Evolutionary conservation across 2,113 vertebrate genomes (phyloP).

Genomic region (Oncorhynchus clarkii): DNA sequence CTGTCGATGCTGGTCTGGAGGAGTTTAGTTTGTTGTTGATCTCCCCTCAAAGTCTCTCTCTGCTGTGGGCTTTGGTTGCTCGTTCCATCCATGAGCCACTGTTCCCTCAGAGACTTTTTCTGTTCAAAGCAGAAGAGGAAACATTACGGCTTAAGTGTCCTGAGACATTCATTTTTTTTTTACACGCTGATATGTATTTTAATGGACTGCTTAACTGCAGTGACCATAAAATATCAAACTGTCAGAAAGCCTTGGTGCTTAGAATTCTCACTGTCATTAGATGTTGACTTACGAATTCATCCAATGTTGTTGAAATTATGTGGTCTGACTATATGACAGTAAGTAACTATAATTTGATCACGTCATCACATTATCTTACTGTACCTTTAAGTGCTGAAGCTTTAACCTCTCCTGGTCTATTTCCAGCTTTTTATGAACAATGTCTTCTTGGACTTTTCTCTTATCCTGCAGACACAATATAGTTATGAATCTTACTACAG

Average conservation of each 20-base stretch:
- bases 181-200: no score
- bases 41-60: not conserved
- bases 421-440: conserved; percentile 78
- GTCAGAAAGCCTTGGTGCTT: no score
- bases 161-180: no score
- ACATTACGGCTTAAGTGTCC: no score
- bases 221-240: no score
- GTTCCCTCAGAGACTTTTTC: not conserved
- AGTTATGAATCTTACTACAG: no score
- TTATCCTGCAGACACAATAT: conserved; percentile 74
- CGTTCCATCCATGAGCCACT: not conserved
- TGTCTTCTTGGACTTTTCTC: conserved; percentile 85
- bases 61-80: not conserved
- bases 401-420: conserved; percentile 84
- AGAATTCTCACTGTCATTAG: no score
- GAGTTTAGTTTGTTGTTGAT: not conserved
- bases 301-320: no score
- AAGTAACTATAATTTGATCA: not conserved
- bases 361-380: not conserved
- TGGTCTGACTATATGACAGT: no score
- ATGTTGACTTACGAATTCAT: no score
- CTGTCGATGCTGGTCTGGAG: not conserved
- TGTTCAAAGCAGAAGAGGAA: not conserved
- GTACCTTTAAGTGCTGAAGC: conserved; percentile 83
- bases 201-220: no score